Evolutionary conservation across 2,113 vertebrate genomes (phyloP).

Genomic region (Odontesthes bonariensis): DNA sequence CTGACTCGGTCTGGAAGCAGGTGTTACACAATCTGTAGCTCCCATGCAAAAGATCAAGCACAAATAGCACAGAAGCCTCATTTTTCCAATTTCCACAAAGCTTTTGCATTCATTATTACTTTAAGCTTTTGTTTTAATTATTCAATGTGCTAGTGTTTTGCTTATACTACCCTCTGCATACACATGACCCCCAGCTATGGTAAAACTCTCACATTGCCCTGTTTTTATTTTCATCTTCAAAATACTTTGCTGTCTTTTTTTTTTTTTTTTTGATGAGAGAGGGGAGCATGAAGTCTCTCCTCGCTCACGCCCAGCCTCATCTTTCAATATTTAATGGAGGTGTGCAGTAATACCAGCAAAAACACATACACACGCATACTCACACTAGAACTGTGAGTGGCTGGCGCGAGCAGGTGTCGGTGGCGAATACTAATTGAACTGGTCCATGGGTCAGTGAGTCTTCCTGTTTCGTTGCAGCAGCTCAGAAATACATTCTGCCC

Average conservation of each 20-base stretch:
- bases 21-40: slow-evolving; percentile 28
- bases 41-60: neutral
- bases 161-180: neutral
- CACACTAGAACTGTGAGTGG: slow-evolving; percentile 16
- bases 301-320: slow-evolving; percentile 77
- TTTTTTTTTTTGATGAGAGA: slow-evolving; percentile 84
- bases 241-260: slow-evolving; percentile 68
- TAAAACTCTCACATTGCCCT: slow-evolving; percentile 36
- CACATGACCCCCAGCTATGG: slow-evolving; percentile 1
- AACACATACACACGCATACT: slow-evolving; percentile 34
- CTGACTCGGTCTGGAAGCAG: slow-evolving; percentile 37
- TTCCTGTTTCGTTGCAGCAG: slow-evolving; percentile 64
- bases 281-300: slow-evolving; percentile 77
- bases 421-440: slow-evolving; percentile 85
- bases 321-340: slow-evolving; percentile 86
- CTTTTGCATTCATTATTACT: slow-evolving; percentile 16
- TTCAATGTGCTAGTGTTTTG: slow-evolving; percentile 8
- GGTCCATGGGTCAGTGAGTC: slow-evolving; percentile 81
- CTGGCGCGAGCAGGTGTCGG: slow-evolving; percentile 80
- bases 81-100: slow-evolving; percentile 9
- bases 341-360: slow-evolving; percentile 82
- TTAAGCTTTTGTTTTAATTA: slow-evolving; percentile 35
- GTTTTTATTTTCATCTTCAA: slow-evolving; percentile 49
- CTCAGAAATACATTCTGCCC: slow-evolving; percentile 59
- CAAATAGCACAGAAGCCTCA: neutral